These are phyloP conservation scores for Rhagologus leucostigma DNA, from an alignment of 2,113 vertebrate species.

Conservation along the genomic window DNA sequence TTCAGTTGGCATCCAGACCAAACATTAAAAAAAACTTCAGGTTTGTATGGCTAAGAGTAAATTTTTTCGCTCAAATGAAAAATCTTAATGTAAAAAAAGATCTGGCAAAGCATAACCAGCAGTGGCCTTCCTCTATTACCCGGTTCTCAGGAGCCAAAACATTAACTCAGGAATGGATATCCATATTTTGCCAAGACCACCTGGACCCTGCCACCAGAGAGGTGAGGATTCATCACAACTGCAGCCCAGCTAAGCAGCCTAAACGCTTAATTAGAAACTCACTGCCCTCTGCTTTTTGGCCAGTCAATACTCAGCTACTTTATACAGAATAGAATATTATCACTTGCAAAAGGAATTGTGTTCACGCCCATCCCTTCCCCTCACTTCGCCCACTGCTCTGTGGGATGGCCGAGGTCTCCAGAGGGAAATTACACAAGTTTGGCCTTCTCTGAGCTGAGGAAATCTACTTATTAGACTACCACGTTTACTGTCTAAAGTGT, in stretches of 20 bases:
- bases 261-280: background rate
- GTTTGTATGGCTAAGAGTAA: background rate
- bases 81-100: background rate
- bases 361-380: background rate
- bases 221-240: background rate
- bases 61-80: background rate
- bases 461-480: background rate
- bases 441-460: background rate
- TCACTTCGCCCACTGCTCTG: background rate
- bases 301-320: background rate
- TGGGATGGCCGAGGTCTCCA: background rate
- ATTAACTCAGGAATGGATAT: background rate
- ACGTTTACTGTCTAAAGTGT: background rate
- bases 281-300: background rate
- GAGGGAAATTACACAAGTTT: background rate
- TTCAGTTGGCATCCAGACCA: background rate
- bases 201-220: background rate
- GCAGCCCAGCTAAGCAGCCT: background rate
- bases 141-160: background rate
- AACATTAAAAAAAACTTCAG: background rate
- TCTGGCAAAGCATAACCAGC: background rate
- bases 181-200: background rate
- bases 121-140: background rate
- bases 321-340: background rate
- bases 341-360: background rate